Base-by-base conservation (phyloP, 2,888 invertebrate species). In the Mongoloraphidia duomilia region DNA sequence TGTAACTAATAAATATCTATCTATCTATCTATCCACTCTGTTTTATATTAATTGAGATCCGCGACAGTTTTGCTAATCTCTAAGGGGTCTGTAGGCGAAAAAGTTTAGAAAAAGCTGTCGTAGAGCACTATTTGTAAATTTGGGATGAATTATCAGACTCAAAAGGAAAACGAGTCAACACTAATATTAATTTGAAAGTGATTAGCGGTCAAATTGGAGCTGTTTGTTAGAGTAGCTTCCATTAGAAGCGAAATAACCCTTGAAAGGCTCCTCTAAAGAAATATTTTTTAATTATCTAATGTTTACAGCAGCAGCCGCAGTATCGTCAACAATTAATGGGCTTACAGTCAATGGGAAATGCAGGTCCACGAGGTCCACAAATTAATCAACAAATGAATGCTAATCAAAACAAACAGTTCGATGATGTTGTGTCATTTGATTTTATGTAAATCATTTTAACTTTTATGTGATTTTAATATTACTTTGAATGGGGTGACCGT, bases 281-380 rank as follows among this genome's bases (percentile, higher is more conserved):
- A 14, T 44, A 41, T 42, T 49, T 42, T 50, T 42, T 53, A 47
- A 26, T 26, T 48, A 46, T 55, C 47, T 53, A 55, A 54, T 64
- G 57, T 52, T 59, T 71, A 60, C 67, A 81, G 74, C 67, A 81
- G 74, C 82, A 82, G 66, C 82, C 82, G 33, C 82, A 81, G 58
- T 83, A 82, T 64, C 69, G 84, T n/a, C 74, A 72, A 57, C 76
- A 75, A 62, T 65, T 76, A 47, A 69, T 77, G 54, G 71, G 70
- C 12, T 73, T 76, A 66, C 75, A 73, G 54, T 73, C 71, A 59
- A 72, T 74, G 67, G 69, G 71, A 4, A 67, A 65, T 11, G 69
- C 67, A 14, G 65, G 70, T 14, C 66, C 70, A 3, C 66, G 71
- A 53, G 68, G 71, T 59, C 66, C 68, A 40, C 70, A 71, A 52